phyloP scores from a whole-genome alignment of 2,888 invertebrate genomes.

The Allophyes oxyacanthae region DNA sequence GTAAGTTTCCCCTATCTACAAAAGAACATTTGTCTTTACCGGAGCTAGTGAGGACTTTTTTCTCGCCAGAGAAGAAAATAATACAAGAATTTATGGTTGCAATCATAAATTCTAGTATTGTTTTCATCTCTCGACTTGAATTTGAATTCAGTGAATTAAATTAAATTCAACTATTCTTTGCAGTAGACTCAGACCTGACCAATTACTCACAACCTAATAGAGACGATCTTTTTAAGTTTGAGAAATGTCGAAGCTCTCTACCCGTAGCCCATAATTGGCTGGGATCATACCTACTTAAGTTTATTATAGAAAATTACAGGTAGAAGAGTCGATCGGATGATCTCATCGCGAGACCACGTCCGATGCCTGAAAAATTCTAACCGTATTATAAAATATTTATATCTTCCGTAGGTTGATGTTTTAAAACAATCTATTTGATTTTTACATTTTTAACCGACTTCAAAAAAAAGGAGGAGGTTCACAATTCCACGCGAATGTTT shows the following conservation, averaged over 20 bases:
- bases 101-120: too few relatives aligned
- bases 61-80: slow-evolving; percentile 62
- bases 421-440: too few relatives aligned
- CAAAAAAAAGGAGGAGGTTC: too few relatives aligned
- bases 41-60: slow-evolving; percentile 78
- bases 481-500: too few relatives aligned
- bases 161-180: not conserved
- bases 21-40: slow-evolving; percentile 83
- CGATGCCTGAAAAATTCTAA: slow-evolving; percentile 23
- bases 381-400: slow-evolving; percentile 3
- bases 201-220: slow-evolving; percentile 4
- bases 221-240: slow-evolving; percentile 36
- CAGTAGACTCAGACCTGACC: slow-evolving; percentile 11
- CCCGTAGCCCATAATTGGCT: slow-evolving; percentile 62
- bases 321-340: slow-evolving; percentile 57
- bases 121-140: too few relatives aligned
- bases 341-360: slow-evolving; percentile 46
- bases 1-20: slow-evolving; percentile 81
- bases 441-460: too few relatives aligned
- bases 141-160: slow-evolving; percentile 35
- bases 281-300: slow-evolving; percentile 64
- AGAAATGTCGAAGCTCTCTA: slow-evolving; percentile 52
- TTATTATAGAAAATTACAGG: slow-evolving; percentile 77
- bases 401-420: too few relatives aligned
- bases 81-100: slow-evolving; percentile 66